Evolutionary conservation across 2,113 vertebrate genomes (phyloP), one percentile per base, ranked within the genome.

Genomic region (Labrus mixtus): DNA sequence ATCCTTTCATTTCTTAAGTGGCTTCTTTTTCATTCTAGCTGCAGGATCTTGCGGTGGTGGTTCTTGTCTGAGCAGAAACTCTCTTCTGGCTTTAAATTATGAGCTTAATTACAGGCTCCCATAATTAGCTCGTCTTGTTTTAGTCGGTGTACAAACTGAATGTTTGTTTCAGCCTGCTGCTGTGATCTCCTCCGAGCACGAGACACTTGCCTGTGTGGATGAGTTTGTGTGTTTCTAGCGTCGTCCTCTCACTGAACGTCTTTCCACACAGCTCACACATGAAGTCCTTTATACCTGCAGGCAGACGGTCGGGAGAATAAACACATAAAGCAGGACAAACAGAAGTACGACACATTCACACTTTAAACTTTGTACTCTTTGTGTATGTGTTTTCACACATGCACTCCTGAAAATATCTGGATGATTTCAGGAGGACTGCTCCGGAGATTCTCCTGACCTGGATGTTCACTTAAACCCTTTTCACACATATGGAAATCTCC

Each of bases 181-280:
- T 1, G 0, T 25, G 8, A 4, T 11, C 55, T 1, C 39, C 1
- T 3, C 12, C 19, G 22, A 73, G 9, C 19, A 9, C 0, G 17
- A 61, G 16, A 68, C 7, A 50, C 90, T 92, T 73, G 96, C 98
- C 98, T 88, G 97, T 99, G 87, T 99, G 98, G 80, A 99, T 98
- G 77, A 99, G 92, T 81, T 99, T 99, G 92, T 99, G 98, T 0
- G 97, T 99, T 85, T 99, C 98, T 86, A 99, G 96, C 0, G 97
- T 99, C 45, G 98, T 98, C 87, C 97, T 95, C 88, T 99, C 98
- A 0, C 98, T 99, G 85, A 99, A 99, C 0, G 98, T 99, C 92
- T 99, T 99, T 1, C 98, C 98, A 12, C 98, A 99, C 81, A 99
- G 84, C 68, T 99, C 97, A 25, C 98, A 99, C 97, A 99, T 99